Base-by-base conservation (phyloP, 2,888 invertebrate genomes). In the Idaea aversata region DNA sequence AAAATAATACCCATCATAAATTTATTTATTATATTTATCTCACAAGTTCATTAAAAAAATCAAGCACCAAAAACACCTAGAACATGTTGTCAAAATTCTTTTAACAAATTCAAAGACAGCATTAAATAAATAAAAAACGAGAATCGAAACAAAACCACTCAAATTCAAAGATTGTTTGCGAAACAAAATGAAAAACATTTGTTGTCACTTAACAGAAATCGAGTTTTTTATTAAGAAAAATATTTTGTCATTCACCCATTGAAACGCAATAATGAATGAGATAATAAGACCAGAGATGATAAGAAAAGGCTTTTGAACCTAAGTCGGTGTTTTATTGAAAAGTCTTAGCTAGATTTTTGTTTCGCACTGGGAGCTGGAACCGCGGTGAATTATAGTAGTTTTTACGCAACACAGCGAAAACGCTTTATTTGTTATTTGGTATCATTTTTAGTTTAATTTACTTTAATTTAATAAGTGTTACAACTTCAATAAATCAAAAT, bases 271-370 rank as follows among this genome's bases (percentile, higher is more conserved):
- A 69, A 67, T 70, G 69, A 70, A 71, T 67, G 73, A 73, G 70
- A 70, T 73, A 71, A 75, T 71, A 74, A 72, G 71, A 66, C 67
- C 69, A 66, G 68, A 71, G 65, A 69, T 69, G 74, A 74, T 74
- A 74, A 74, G 73, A 75, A 72, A 68, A 66, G 67, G 68, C 66
- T 63, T 73, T 72, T 70, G 70, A 63, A 60, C 70, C 70, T 68
- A 71, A 72, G 72, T 75, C 72, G 70, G 69, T 72, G 71, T 75
- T 72, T 72, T 71, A 70, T 67, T 66, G 71, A 71, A 2, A 70
- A 71, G 70, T 65, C 67, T 64, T 65, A 65, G 62, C 66, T 62
- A 61, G 63, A 66, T 67, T 69, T 68, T 57, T 47, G 47, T 47
- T 66, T 70, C 72, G 64, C 72, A 73, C 72, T 70, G 58, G 63